These are phyloP conservation scores for Conger conger DNA, from an alignment of 2,113 vertebrate species.

Conservation along the genomic window DNA sequence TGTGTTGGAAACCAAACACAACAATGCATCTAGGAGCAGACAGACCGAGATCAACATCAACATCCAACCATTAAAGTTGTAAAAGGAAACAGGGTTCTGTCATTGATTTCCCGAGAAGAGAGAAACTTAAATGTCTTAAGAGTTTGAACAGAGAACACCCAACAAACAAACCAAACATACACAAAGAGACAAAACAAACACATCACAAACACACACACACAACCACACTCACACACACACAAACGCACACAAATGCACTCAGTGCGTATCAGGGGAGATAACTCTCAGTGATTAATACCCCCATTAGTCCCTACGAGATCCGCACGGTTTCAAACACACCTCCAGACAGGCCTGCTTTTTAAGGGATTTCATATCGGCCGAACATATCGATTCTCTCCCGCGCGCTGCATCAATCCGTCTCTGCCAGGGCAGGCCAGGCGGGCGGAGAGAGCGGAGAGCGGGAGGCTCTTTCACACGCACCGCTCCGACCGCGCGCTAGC, in stretches of 20 bases:
- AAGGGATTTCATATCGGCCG: conserved; percentile 48
- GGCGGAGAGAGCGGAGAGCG: conserved; percentile 20
- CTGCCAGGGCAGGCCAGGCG: conserved; percentile 36
- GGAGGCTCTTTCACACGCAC: conserved; percentile 47
- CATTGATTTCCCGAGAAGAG: conserved; percentile 24
- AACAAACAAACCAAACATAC: too few species aligned
- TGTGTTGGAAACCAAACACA: not conserved
- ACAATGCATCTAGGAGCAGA: not conserved
- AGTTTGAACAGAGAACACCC: conserved; percentile 19
- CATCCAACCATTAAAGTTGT: conserved; percentile 1
- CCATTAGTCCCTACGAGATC: conserved; percentile 46
- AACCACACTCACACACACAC: too few species aligned
- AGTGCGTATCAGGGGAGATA: not conserved
- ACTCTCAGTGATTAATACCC: conserved; percentile 45
- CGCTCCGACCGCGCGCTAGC: conserved; percentile 11
- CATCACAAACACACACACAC: too few species aligned
- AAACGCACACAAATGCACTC: not conserved
- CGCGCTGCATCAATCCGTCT: conserved; percentile 55
- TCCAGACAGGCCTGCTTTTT: conserved; percentile 38
- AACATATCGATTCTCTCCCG: conserved; percentile 56
- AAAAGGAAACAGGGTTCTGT: not conserved
- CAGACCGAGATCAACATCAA: not conserved
- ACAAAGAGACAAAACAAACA: too few species aligned
- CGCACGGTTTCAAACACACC: conserved; percentile 56
- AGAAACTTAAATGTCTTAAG: conserved; percentile 29